Evolutionary conservation across 2,888 invertebrate genomes (phyloP).

Genomic region (Nemurella pictetii): DNA sequence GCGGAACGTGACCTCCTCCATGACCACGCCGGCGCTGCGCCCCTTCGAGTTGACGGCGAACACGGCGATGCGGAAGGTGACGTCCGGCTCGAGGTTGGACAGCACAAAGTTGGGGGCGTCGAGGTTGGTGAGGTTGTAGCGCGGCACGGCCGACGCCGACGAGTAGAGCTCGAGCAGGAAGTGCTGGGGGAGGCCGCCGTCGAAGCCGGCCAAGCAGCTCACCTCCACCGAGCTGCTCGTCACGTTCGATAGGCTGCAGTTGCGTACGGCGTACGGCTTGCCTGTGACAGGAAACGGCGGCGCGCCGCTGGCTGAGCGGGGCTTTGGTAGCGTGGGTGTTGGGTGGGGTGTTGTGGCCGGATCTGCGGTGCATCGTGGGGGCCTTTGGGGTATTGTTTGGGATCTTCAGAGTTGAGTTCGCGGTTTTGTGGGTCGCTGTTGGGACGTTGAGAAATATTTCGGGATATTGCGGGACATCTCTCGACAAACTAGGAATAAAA

Average conservation of each 20-base stretch:
- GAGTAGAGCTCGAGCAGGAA: constrained; percentile 79
- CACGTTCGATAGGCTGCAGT: constrained; percentile 83
- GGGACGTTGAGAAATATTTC: too few relatives aligned
- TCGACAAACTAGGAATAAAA: too few relatives aligned
- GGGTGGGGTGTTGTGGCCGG: too few relatives aligned
- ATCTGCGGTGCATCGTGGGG: too few relatives aligned
- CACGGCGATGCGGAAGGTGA: constrained; percentile 75
- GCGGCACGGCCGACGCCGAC: constrained; percentile 46
- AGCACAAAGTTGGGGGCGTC: constrained; percentile 76
- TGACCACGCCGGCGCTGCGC: constrained; percentile 68
- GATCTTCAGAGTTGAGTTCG: neutral
- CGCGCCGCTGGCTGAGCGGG: neutral
- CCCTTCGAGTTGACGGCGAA: constrained; percentile 83
- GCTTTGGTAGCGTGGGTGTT: too few relatives aligned
- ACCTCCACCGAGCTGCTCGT: constrained; percentile 82
- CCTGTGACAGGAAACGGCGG: constrained; percentile 56
- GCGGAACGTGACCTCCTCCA: constrained; percentile 77
- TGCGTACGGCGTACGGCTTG: constrained; percentile 81
- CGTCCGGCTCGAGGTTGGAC: constrained; percentile 77
- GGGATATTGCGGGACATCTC: too few relatives aligned
- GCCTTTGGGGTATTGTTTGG: too few relatives aligned
- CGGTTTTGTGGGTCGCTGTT: neutral
- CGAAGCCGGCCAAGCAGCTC: constrained; percentile 80
- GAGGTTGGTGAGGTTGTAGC: constrained; percentile 65
- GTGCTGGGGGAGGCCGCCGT: constrained; percentile 85